Percentiles rank a stretch among this genome's conserved stretches.
Conservation (phyloP, 2,888 invertebrate species). For the Ypsolopha sequella region DNA sequence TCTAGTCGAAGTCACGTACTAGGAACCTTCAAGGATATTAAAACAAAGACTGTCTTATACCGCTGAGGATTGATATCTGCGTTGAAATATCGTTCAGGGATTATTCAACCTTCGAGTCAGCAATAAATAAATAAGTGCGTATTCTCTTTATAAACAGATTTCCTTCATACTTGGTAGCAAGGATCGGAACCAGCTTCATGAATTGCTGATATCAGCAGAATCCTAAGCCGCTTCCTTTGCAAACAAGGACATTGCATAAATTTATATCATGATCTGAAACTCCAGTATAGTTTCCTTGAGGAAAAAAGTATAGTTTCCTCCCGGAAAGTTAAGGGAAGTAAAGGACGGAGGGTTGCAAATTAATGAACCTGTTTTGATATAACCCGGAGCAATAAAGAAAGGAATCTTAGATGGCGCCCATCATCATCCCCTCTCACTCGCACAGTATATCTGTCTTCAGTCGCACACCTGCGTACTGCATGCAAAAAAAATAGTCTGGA, state of each 20-base stretch:
- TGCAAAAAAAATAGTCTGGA: no score
- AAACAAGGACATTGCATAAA: conserved; percentile 44
- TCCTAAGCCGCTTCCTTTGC: conserved; percentile 34
- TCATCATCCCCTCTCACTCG: no score
- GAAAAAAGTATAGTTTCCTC: conserved; percentile 16
- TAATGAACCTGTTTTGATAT: conserved; percentile 20
- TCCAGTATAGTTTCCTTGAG: conserved; percentile 21
- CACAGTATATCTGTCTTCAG: no score
- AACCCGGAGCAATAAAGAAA: no score
- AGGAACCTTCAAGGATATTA: not conserved
- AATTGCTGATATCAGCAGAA: conserved; percentile 51
- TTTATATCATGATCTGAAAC: conserved; percentile 27
- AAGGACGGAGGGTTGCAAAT: conserved; percentile 19
- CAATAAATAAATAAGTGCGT: conserved; percentile 28
- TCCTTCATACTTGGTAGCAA: conserved; percentile 24
- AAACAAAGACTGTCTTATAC: not conserved
- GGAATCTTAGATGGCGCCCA: no score
- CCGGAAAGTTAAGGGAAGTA: conserved; percentile 15
- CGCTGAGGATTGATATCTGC: not conserved
- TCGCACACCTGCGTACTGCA: no score
- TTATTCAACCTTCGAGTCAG: conserved; percentile 16
- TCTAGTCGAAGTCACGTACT: conserved; percentile 1
- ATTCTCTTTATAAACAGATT: conserved; percentile 27
- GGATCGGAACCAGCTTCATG: conserved; percentile 31
- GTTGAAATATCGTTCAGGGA: conserved; percentile 13